Evolutionary conservation across 2,888 invertebrate species (phyloP), one percentile per base, ranked within the genome.

Genomic region (Yponomeuta malinellus): DNA sequence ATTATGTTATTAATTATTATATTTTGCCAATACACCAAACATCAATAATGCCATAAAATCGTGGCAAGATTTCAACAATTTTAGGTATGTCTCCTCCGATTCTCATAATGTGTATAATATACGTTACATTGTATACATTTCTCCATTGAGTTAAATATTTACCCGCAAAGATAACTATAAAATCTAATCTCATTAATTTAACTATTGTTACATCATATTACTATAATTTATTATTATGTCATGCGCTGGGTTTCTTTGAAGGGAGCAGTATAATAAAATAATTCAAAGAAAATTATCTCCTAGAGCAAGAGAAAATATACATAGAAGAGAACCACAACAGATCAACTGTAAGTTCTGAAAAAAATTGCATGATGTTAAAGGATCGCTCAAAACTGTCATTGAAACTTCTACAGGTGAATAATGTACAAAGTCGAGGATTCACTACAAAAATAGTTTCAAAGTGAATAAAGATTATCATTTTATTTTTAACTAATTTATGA

Each of bases 61-160:
- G 82, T 87, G 90, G 88, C 90, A 88, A 89, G 86, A 87, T 83
- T 79, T 86, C 85, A 90, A 90, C 86, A 88, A 88, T 76, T 81
- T 82, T 83, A 79, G 79, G 43, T 77, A 77, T 76, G 77, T 77
- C 73, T 82, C 64, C 29, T 63, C 1, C 78, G 78, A 78, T 79
- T 76, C 78, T 78, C 69, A 69, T 80, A 43, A 78, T 75, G 77
- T 79, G 78, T 82, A 81, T 82, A 82, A 81, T 82, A 87, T 84
- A 86, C 81, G 78, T 82, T 87, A 88, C 76, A 84, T 81, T 85
- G 86, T 87, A 88, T 87, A 89, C 85, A 81, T 86, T 76, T 83
- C 83, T 81, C 81, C 81, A 82, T 85, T 84, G 80, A 81, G 83
- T 85, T 84, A 86, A 86, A 87, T 84, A 81, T 83, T 85, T 71